Evolutionary conservation across 2,888 invertebrate species (phyloP).

Genomic region (Diarsia brunnea): DNA sequence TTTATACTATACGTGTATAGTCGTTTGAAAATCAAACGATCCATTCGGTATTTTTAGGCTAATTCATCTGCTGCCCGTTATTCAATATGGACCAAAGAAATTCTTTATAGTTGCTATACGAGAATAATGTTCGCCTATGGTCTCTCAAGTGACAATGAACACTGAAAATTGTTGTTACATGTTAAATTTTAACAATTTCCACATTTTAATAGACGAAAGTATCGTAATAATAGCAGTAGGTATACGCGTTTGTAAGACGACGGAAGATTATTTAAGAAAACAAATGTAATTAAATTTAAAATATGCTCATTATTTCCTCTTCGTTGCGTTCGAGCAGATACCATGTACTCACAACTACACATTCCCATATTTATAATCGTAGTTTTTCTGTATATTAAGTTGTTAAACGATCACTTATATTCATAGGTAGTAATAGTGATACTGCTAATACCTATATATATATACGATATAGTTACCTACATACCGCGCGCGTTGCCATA

Average conservation of each 20-base stretch:
- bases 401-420: slow-evolving; percentile 70
- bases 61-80: slow-evolving; percentile 64
- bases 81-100: slow-evolving; percentile 81
- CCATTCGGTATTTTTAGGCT: slow-evolving; percentile 52
- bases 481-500: slow-evolving; percentile 88
- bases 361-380: slow-evolving; percentile 80
- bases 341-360: slow-evolving; percentile 74
- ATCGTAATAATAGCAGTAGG: slow-evolving; percentile 72
- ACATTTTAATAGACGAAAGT: slow-evolving; percentile 74
- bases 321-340: slow-evolving; percentile 53
- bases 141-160: slow-evolving; percentile 71
- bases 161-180: slow-evolving; percentile 84
- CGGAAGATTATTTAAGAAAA: slow-evolving; percentile 64
- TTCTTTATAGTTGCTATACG: slow-evolving; percentile 67
- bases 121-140: slow-evolving; percentile 65
- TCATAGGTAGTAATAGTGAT: slow-evolving; percentile 74
- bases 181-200: slow-evolving; percentile 85
- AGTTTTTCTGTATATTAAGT: slow-evolving; percentile 83
- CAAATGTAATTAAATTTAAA: slow-evolving; percentile 42
- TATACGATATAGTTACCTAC: slow-evolving; percentile 85
- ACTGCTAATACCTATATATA: slow-evolving; percentile 71
- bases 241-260: slow-evolving; percentile 66
- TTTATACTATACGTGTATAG: slow-evolving; percentile 53
- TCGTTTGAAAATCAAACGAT: slow-evolving; percentile 48
- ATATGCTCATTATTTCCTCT: slow-evolving; percentile 50